Base-by-base conservation (phyloP, 1,140 invertebrate species). In the Drosophila pseudoananassae region DNA sequence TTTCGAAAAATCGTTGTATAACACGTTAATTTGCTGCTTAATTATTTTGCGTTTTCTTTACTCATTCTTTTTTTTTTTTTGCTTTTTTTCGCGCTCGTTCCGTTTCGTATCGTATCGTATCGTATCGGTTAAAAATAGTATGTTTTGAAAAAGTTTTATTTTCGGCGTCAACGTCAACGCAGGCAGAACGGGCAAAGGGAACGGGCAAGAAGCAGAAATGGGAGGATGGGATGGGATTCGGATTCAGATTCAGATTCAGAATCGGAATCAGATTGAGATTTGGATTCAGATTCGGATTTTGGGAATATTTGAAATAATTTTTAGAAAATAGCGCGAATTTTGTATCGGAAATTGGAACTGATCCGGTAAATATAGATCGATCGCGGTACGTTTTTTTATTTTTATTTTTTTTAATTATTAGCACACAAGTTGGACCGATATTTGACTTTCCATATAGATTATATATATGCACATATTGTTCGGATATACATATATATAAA, bases 61-160 rank as follows among this genome's bases (percentile, higher is more conserved):
- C 65, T 85, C 78, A 61, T 66, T 88, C 77, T 74, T 68, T 63
- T 71, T 78, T 88, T 74, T 74, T 68, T 63, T 75, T 56, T 23
- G 15, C 20, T 66, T 71, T 76, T 53, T 40, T 54, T 40, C 56
- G 72, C 51, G 47, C 63, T 64, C 59, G 40, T 68, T 73, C 47
- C 73, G 47, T 85, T 80, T 56, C 78, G 43, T 46, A 45, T 84
- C 63, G 80, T 46, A 45, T 84, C 63, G 80, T 66, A 82, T 82
- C 80, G 79, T 75, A 73, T 90, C 76, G 73, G 73, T 80, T 90
- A 90, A 90, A 90, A 90, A 90, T 85, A 90, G 85, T 85, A 81
- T 85, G 78, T 87, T 87, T 87, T 88, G 68, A 66, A 88, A 70
- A 76, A 76, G 77, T 87, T 90, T 85, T 90, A 81, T 90, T 87